These are phyloP conservation scores for Chromobotia macracanthus DNA, from an alignment of 2,797 vertebrate species.

Conservation along the genomic window DNA sequence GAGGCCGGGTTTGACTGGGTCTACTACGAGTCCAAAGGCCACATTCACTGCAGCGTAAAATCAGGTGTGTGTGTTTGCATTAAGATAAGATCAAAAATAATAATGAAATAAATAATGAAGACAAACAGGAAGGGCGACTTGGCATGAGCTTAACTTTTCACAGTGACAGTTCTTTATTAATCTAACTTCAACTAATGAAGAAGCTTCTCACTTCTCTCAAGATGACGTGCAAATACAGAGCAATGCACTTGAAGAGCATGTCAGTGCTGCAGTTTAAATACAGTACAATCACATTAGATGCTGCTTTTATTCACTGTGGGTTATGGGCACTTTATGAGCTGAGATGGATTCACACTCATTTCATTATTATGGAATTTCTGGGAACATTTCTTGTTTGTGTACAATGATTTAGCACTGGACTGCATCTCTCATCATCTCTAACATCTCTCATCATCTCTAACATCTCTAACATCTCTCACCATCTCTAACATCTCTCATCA, in stretches of 20 bases:
- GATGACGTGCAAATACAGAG: background rate
- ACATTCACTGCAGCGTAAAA: conserved; percentile 97
- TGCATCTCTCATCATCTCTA: conserved; percentile 6
- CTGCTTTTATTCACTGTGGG: background rate
- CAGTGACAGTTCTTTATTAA: too few relatives aligned
- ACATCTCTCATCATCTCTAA: conserved; percentile 22
- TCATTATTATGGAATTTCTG: too few relatives aligned
- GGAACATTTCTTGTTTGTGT: background rate
- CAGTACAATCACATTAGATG: background rate
- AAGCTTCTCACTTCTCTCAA: conserved; percentile 31
- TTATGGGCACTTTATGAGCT: too few relatives aligned
- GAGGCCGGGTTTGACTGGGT: conserved; percentile 98
- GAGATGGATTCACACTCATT: background rate
- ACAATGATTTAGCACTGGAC: conserved; percentile 22
- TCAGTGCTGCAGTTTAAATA: background rate
- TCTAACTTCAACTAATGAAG: conserved; percentile 48
- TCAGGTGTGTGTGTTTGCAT: conserved; percentile 83
- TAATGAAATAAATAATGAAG: background rate
- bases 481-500: too few relatives aligned
- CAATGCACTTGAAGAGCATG: background rate
- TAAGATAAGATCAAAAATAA: background rate
- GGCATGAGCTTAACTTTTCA: conserved; percentile 1
- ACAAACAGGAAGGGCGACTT: background rate
- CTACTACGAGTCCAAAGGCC: conserved; percentile 95
- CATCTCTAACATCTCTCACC: too few relatives aligned